Evolutionary conservation across 2,888 invertebrate genomes (phyloP), one percentile per base, ranked within the genome.

Genomic region (Caenorhabditis parvicauda): DNA sequence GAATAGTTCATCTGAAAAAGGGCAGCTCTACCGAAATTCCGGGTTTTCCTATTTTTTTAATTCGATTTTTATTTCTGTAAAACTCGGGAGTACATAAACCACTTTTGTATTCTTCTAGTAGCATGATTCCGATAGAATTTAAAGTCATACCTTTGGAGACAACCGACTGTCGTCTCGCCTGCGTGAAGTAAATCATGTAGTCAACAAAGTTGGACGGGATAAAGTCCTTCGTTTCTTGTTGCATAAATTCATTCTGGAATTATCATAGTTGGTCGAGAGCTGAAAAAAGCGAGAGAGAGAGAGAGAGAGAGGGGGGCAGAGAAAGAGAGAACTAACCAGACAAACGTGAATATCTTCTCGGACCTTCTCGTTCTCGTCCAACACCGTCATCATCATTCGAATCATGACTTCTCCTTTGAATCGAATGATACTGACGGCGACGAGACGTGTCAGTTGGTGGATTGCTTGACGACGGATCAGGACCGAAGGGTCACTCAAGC

Each of bases 371-470:
- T 62, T 51, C 1, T 55, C 62, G 29, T 62, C 62, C 19, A 62
- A 43, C 28, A 52, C 50, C 0, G 58, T 54, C 48, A 62, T 27
- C 57, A 62, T 58, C 51, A 58, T 46, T 19, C 62, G 62, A 24
- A 62, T 55, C 62, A 62, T 62, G 12, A 62, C 57, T 47, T 62
- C 62, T 48, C 54, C 62, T 17, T 43, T 48, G 46, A 62, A 62
- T 32, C 62, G 43, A 38, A 62, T 52, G 14, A 62, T 52, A 22
- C 52, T 52, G 28, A 43, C 22, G 2, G 54, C 44, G 22, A 62
- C 54, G 37, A 62, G 50, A 21, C 62, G 50, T 14, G 62, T 56
- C 29, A 62, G 57, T 25, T 62, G 49, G 29, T 54, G 52, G 47
- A 62, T 58, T 2, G 62, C 62, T 24, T 62, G 62, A 4, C 62